These are phyloP conservation scores for Scaptomyza cyrtandrae DNA, from an alignment of 2,888 invertebrate genomes.

Conservation along the genomic window DNA sequence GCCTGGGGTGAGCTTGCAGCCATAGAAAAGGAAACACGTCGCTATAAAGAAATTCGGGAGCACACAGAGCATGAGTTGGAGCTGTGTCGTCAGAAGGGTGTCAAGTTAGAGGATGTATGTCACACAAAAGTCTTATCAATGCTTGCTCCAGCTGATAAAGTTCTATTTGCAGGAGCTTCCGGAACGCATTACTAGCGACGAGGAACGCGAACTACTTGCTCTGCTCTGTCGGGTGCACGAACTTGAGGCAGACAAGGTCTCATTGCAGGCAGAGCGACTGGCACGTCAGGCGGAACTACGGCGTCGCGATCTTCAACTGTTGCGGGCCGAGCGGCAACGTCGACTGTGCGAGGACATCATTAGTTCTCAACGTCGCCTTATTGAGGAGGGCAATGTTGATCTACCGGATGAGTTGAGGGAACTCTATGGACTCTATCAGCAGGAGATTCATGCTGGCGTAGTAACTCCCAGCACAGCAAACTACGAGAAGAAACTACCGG, in stretches of 20 bases:
- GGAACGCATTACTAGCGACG: constrained; percentile 92
- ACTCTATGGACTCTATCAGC: constrained; percentile 92
- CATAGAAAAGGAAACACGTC: constrained; percentile 93
- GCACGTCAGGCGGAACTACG: constrained; percentile 94
- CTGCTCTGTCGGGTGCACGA: constrained; percentile 96
- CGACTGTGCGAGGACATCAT: constrained; percentile 96
- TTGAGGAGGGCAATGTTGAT: constrained; percentile 91
- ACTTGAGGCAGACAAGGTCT: constrained; percentile 96
- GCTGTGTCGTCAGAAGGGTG: constrained; percentile 90
- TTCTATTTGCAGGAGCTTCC: constrained; percentile 88
- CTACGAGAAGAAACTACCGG: constrained; percentile 84
- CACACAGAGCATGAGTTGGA: constrained; percentile 93
- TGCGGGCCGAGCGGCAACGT: constrained; percentile 93
- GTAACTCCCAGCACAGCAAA: constrained; percentile 80
- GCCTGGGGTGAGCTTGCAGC: constrained; percentile 94
- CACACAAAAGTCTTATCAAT: not conserved
- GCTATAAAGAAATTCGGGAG: constrained; percentile 90
- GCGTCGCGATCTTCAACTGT: constrained; percentile 92
- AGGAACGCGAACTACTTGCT: constrained; percentile 93
- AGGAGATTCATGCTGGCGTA: constrained; percentile 93
- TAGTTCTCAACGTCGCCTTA: constrained; percentile 92
- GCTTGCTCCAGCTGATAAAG: not conserved
- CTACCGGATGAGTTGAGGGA: constrained; percentile 91
- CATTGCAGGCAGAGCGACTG: constrained; percentile 93
- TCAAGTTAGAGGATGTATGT: constrained; percentile 92